These are phyloP conservation scores for Bactericera cockerelli DNA, from an alignment of 1,140 invertebrate species.

Conservation along the genomic window DNA sequence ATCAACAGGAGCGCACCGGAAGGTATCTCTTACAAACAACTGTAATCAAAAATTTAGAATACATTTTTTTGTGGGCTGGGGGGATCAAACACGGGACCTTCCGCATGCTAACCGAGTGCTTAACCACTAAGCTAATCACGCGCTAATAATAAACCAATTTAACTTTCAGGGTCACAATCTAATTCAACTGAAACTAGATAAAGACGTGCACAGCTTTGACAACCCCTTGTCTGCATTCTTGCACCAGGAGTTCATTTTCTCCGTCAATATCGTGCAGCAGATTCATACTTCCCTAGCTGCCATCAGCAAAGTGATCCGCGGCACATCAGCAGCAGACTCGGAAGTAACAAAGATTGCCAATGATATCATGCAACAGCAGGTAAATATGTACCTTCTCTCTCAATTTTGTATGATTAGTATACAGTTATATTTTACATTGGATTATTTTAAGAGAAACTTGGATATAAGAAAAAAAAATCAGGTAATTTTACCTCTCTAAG, in stretches of 20 bases:
- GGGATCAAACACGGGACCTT: too few species aligned
- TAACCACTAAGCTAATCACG: too few species aligned
- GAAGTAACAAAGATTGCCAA: constrained; percentile 36
- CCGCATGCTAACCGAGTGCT: too few species aligned
- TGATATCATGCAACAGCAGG: constrained; percentile 40
- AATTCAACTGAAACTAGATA: constrained; percentile 25
- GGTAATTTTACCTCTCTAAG: constrained; percentile 12
- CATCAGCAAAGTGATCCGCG: constrained; percentile 46
- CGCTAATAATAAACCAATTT: too few species aligned
- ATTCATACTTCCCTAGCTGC: constrained; percentile 40
- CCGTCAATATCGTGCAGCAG: constrained; percentile 32
- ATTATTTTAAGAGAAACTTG: too few species aligned
- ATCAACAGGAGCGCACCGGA: too few species aligned
- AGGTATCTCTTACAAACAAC: too few species aligned
- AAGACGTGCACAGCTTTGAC: constrained; percentile 24
- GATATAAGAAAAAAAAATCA: constrained; percentile 7
- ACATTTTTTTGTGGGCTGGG: too few species aligned
- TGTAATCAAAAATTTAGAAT: too few species aligned
- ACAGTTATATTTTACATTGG: constrained; percentile 9
- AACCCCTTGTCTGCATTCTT: constrained; percentile 36
- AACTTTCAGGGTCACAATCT: constrained; percentile 24
- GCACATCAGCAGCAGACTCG: constrained; percentile 34
- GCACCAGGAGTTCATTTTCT: constrained; percentile 37
- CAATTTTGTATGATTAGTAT: too few species aligned
- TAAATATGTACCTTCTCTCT: constrained; percentile 25